phyloP scores from a whole-genome alignment of 2,113 vertebrate species.

The Corapipo altera region DNA sequence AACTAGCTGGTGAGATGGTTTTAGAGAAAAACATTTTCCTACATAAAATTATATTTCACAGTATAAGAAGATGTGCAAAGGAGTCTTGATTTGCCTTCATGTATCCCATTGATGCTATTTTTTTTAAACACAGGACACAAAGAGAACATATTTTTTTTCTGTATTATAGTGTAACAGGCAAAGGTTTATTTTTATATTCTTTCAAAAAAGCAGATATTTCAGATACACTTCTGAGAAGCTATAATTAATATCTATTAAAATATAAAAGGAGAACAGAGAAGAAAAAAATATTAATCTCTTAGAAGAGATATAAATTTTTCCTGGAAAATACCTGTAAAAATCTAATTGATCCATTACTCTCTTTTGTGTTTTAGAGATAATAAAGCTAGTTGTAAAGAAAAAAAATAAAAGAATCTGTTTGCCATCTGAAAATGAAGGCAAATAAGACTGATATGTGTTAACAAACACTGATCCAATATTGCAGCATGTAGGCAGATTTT shows the following conservation, averaged over 20 bases:
- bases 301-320: background rate
- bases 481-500: background rate
- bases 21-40: background rate
- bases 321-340: background rate
- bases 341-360: background rate
- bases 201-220: background rate
- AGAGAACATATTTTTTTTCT: background rate
- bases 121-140: background rate
- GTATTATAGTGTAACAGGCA: background rate
- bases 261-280: background rate
- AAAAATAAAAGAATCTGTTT: background rate
- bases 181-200: background rate
- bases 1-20: background rate
- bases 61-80: background rate
- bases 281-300: background rate
- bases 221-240: background rate
- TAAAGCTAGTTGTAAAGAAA: background rate
- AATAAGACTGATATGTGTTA: background rate
- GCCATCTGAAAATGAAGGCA: background rate
- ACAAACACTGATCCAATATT: background rate
- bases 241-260: conserved; percentile 35
- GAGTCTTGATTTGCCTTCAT: background rate
- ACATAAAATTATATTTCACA: background rate
- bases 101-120: background rate
- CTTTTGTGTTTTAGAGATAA: background rate